phyloP scores from a whole-genome alignment of 2,113 vertebrate species.

The Ia io region DNA sequence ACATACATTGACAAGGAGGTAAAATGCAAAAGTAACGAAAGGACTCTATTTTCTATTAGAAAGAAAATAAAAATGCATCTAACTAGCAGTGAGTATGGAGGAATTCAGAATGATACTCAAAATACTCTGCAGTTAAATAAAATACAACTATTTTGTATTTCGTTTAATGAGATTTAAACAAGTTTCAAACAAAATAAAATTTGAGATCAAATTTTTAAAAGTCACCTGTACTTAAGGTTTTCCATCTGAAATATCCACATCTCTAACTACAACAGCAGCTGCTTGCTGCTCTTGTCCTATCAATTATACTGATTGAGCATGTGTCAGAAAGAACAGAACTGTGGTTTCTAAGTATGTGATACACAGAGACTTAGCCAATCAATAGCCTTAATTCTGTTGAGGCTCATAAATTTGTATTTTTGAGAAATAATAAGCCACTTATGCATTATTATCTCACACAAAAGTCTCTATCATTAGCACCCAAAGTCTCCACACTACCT shows the following conservation, averaged over 20 bases:
- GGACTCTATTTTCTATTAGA: neutral
- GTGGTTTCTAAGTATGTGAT: neutral
- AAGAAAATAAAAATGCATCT: neutral
- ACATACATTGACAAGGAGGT: neutral
- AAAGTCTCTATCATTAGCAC: neutral
- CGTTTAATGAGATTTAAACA: neutral
- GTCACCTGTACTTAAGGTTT: neutral
- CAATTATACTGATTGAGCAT: conserved; percentile 61
- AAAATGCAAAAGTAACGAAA: neutral
- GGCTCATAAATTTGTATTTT: neutral
- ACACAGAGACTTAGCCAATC: conserved; percentile 49
- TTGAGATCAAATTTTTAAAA: conserved; percentile 11
- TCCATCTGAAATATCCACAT: neutral
- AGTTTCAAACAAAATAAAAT: neutral
- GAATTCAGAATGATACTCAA: neutral
- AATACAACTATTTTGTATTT: neutral
- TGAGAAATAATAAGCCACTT: neutral
- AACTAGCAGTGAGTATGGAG: neutral
- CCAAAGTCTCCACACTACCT: neutral
- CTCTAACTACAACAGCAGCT: neutral
- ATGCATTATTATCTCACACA: neutral
- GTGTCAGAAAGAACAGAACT: conserved; percentile 32
- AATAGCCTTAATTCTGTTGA: conserved; percentile 34
- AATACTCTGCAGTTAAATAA: neutral
- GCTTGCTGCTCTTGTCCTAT: neutral